Base-by-base conservation (phyloP, 1,140 invertebrate species). In the Heliconius himera region DNA sequence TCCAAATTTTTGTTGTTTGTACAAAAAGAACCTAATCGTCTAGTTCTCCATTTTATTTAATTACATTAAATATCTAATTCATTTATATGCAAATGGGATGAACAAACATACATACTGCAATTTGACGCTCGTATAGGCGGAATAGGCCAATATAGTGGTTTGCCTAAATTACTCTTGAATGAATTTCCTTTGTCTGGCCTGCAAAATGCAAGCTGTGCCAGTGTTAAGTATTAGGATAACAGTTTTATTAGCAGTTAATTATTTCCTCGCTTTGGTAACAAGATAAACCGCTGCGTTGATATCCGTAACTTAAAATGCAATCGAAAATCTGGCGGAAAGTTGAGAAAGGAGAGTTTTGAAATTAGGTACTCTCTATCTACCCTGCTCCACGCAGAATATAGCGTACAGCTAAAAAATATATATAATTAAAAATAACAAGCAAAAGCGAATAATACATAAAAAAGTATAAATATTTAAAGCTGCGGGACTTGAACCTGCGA, bases 111-210 rank as follows among this genome's bases (percentile, higher is more conserved):
- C 22, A 66, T 29, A 13, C 13, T 66, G 22, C 60, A 66, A 66
- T 66, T 29, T 66, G 18, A 66, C 22, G 22, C 60, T 66, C 60
- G n/a, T 16, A 66, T 26, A 66, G 60, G 60, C 60, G n/a, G 8
- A 60, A 60, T 60, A 51, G 54, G n/a, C 54, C n/a, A 66, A 66
- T 16, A 26, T 66, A 66, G 60, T 66, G 13, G 60, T 66, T 66
- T 29, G 11, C 13, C 22, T 66, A 26, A 66, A 66, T 66, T 66
- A 6, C 22, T 29, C 26, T 66, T 66, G 60, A 26, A n/a, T 26
- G 9, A 66, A 66, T 66, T 66, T 29, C 60, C 60, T 29, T 26
- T 66, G n/a, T 29, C 60, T 66, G 6, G 2, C n/a, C 26, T 26
- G 13, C 54, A 11, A 13, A 26, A 60, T 60, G n/a, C 54, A 60